These are phyloP conservation scores for Phymanthus crucifer DNA, from an alignment of 92 coral and sea anemone genomes.

Conservation along the genomic window DNA sequence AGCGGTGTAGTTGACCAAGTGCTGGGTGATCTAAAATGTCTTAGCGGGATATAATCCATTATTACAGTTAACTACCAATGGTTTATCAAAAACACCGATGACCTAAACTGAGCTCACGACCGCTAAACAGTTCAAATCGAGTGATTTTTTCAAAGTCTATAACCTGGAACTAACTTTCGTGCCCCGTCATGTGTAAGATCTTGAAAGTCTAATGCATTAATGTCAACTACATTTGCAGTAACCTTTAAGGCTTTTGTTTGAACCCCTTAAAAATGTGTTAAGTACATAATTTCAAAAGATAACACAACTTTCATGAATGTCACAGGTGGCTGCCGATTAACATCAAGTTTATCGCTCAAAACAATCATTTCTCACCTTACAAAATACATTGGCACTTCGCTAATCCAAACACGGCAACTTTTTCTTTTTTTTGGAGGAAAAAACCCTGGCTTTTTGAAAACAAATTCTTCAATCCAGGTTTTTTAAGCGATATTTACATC, in stretches of 20 bases:
- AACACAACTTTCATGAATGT: constrained; percentile 10
- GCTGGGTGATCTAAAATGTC: constrained; percentile 15
- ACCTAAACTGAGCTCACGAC: not conserved
- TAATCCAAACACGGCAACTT: constrained; percentile 10
- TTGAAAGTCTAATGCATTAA: constrained; percentile 1
- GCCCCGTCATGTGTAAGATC: not conserved
- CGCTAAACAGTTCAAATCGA: not conserved
- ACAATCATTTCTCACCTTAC: not conserved
- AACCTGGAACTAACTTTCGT: not conserved
- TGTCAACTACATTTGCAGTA: constrained; percentile 1
- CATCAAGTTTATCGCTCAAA: constrained; percentile 3
- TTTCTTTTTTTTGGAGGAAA: not conserved
- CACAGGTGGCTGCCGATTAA: constrained; percentile 33
- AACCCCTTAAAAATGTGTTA: constrained; percentile 23
- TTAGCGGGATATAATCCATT: constrained; percentile 25
- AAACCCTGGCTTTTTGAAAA: not conserved
- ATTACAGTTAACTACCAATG: constrained; percentile 11
- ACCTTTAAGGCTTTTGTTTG: constrained; percentile 10
- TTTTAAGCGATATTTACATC: not conserved
- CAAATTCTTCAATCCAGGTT: not conserved
- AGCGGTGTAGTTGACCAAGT: not conserved
- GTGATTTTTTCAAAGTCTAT: not conserved
- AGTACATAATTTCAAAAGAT: constrained; percentile 15
- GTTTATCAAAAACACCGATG: not conserved
- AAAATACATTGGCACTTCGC: not conserved